Evolutionary conservation across 2,113 vertebrate species (phyloP).

Genomic region (Lepus timidus): DNA sequence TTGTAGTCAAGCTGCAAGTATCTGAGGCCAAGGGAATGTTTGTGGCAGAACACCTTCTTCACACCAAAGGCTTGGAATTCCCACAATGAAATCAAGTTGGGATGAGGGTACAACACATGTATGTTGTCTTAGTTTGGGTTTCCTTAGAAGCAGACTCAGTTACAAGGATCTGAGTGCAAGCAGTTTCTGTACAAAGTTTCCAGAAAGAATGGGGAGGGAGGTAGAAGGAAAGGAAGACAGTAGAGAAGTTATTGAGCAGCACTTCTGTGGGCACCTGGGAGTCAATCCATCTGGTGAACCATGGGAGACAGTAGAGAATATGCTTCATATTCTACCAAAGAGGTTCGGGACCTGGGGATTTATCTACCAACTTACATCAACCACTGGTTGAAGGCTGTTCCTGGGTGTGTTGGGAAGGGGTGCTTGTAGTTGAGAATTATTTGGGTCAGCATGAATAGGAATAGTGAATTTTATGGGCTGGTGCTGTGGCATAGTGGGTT

Average conservation of each 20-base stretch:
- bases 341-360: neutral
- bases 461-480: neutral
- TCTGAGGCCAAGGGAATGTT: neutral
- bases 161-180: neutral
- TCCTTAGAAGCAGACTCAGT: conserved; percentile 26
- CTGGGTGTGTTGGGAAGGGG: neutral
- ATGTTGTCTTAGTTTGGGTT: conserved; percentile 25
- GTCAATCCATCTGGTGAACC: neutral
- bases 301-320: neutral
- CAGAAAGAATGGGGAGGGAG: conserved; percentile 23
- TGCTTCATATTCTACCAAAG: conserved; percentile 6
- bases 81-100: neutral
- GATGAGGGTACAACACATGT: neutral
- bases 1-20: conserved; percentile 22
- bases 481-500: no score
- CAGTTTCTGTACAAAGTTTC: neutral
- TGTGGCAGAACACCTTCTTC: conserved; percentile 19
- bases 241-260: neutral
- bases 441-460: neutral
- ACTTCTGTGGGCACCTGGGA: neutral
- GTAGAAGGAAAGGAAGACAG: conserved; percentile 32
- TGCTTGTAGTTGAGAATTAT: conserved; percentile 13
- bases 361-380: neutral
- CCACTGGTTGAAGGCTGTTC: neutral
- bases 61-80: neutral